Conservation (phyloP, 2,797 vertebrate species). For the Sebastes trivittatus region DNA sequence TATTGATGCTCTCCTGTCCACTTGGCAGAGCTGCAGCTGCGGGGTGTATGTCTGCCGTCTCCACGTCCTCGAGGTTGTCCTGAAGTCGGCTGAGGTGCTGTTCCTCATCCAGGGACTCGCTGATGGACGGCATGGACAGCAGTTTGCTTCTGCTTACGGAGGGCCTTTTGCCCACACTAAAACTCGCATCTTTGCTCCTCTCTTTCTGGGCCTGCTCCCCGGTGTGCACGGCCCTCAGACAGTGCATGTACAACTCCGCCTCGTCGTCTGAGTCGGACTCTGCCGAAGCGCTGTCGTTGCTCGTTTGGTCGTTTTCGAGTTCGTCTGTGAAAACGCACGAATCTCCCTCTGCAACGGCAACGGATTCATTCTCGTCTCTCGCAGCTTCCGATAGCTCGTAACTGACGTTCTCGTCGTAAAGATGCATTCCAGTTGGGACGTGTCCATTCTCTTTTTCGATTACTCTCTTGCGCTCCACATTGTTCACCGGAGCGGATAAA, state of each 20-base stretch:
- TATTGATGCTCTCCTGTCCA: constrained; percentile 41
- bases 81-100: constrained; percentile 24
- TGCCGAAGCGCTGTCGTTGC: constrained; percentile 49
- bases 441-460: neutral
- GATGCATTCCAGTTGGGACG: constrained; percentile 2
- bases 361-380: neutral
- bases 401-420: neutral
- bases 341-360: neutral
- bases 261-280: constrained; percentile 81
- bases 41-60: constrained; percentile 18
- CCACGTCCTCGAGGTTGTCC: constrained; percentile 42
- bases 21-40: constrained; percentile 5
- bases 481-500: constrained; percentile 36
- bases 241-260: constrained; percentile 80
- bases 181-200: constrained; percentile 22
- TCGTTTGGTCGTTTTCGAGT: constrained; percentile 17
- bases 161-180: constrained; percentile 43
- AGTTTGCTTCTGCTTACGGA: constrained; percentile 56
- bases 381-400: neutral
- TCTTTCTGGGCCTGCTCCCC: constrained; percentile 31
- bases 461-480: constrained; percentile 13
- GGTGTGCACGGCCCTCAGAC: constrained; percentile 68
- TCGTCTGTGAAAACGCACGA: neutral
- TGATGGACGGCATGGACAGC: constrained; percentile 67
- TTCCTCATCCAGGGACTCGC: constrained; percentile 76